Percentiles rank a stretch among this genome's conserved stretches.
phyloP scores from a whole-genome alignment of 1,140 invertebrate genomes.

The Leptopilina boulardi region DNA sequence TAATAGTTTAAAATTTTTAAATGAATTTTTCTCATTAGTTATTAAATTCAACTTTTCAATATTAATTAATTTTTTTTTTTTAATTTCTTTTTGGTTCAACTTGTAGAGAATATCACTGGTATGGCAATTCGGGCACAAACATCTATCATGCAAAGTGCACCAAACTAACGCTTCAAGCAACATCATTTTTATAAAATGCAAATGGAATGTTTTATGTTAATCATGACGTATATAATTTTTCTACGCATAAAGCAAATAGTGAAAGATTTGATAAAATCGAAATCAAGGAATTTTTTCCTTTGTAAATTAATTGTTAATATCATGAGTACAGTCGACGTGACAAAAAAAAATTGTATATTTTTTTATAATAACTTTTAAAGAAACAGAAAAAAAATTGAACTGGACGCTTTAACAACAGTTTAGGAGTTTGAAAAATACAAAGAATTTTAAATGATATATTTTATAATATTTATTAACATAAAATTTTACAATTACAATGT shows the following conservation, averaged over 20 bases:
- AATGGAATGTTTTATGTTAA: background rate
- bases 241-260: too few relatives aligned
- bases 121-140: conserved; percentile 60
- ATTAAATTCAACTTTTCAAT: conserved; percentile 33
- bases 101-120: conserved; percentile 64
- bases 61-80: conserved; percentile 12
- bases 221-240: too few relatives aligned
- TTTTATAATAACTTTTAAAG: too few relatives aligned
- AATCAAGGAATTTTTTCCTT: too few relatives aligned
- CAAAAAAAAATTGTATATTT: too few relatives aligned
- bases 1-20: too few relatives aligned
- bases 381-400: background rate
- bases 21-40: conserved; percentile 54
- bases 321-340: too few relatives aligned
- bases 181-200: conserved; percentile 5
- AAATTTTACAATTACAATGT: conserved; percentile 3
- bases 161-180: conserved; percentile 46
- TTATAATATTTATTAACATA: conserved; percentile 19
- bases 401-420: background rate
- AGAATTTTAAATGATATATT: background rate
- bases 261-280: too few relatives aligned
- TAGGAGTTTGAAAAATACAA: background rate
- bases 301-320: too few relatives aligned
- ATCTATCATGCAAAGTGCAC: conserved; percentile 57
- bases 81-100: conserved; percentile 45